A percentile compares a stretch with the other conserved stretches of the same genome.
Conservation (phyloP, 1,140 invertebrate species). For the Pygmarrhopalites habei region DNA sequence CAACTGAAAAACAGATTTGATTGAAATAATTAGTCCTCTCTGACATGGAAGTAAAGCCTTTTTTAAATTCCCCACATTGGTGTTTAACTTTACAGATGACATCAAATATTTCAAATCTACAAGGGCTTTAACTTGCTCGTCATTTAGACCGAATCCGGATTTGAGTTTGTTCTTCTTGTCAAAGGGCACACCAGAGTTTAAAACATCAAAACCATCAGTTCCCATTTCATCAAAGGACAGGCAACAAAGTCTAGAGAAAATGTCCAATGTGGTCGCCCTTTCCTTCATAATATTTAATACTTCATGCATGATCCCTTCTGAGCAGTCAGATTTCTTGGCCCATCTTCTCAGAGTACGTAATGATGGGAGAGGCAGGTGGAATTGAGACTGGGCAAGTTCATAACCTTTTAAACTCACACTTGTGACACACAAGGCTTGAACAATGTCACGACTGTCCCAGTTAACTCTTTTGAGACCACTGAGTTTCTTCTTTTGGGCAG, state of each 20-base stretch:
- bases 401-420: conserved; percentile 9
- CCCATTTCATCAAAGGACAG: conserved; percentile 23
- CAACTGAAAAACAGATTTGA: conserved; percentile 19
- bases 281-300: conserved; percentile 5
- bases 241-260: not conserved
- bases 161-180: too few relatives aligned
- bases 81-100: not conserved
- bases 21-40: conserved; percentile 27
- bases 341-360: conserved; percentile 4
- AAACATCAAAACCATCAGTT: too few relatives aligned
- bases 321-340: not conserved
- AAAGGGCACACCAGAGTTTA: too few relatives aligned
- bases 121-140: too few relatives aligned
- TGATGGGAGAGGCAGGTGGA: conserved; percentile 3
- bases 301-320: conserved; percentile 3
- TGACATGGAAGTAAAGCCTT: conserved; percentile 25
- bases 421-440: conserved; percentile 3
- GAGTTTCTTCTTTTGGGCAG: not conserved
- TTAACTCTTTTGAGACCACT: conserved; percentile 1
- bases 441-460: conserved; percentile 4
- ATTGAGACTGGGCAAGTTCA: not conserved
- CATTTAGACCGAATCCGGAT: too few relatives aligned
- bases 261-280: not conserved
- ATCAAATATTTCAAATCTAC: conserved; percentile 14
- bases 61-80: not conserved